These are phyloP conservation scores for Trichonephila clavata DNA, from an alignment of 1,140 invertebrate genomes.

Conservation along the genomic window DNA sequence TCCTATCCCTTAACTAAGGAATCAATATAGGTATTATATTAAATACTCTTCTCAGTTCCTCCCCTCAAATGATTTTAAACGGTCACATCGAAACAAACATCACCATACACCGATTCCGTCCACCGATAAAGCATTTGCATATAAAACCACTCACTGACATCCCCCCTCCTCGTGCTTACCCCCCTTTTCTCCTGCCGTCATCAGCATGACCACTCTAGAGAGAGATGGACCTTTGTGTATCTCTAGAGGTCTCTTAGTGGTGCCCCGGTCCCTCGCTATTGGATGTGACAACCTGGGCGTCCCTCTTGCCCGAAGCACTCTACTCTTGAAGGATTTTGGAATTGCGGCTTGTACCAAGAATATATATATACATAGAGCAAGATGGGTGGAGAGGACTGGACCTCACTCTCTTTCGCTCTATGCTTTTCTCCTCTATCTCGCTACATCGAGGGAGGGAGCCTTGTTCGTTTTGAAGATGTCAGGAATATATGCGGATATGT, in stretches of 20 bases:
- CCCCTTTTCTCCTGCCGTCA: background rate
- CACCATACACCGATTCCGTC: background rate
- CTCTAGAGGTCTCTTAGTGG: constrained; percentile 49
- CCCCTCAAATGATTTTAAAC: constrained; percentile 2
- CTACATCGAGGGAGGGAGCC: too few species aligned
- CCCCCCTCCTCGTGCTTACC: background rate
- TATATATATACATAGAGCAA: background rate
- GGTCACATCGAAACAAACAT: constrained; percentile 16
- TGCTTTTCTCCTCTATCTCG: background rate
- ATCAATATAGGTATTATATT: constrained; percentile 23
- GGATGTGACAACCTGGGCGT: constrained; percentile 53
- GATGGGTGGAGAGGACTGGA: background rate
- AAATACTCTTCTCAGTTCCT: background rate
- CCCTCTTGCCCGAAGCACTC: constrained; percentile 53
- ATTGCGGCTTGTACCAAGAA: constrained; percentile 50
- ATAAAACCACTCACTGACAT: constrained; percentile 58
- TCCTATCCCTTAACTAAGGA: background rate
- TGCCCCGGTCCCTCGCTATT: constrained; percentile 48
- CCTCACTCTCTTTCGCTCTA: background rate
- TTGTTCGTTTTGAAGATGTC: background rate
- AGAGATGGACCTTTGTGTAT: constrained; percentile 36
- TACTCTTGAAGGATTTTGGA: constrained; percentile 51
- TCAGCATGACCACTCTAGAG: constrained; percentile 55
- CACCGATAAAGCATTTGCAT: constrained; percentile 55
- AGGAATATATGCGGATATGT: background rate